Evolutionary conservation across 1,140 invertebrate species (phyloP).

Genomic region (Cephus cinctus): DNA sequence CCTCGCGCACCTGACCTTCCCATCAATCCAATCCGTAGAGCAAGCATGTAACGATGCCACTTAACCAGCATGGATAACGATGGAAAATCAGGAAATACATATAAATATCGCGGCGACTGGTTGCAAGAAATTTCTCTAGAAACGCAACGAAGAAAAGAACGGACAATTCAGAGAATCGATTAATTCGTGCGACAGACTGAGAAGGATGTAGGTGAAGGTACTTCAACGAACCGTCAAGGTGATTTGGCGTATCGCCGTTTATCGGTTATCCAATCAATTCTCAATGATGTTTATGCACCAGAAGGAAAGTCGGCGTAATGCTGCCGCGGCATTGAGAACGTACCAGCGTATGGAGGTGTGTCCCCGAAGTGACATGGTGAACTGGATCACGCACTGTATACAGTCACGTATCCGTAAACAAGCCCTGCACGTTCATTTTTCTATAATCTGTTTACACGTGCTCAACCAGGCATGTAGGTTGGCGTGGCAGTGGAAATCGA

Average conservation of each 20-base stretch:
- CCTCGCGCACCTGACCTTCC: too few species aligned
- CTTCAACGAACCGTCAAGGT: too few species aligned
- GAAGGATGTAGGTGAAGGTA: too few species aligned
- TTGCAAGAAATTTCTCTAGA: slow-evolving; percentile 9
- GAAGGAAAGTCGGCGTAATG: background rate
- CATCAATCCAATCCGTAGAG: too few species aligned
- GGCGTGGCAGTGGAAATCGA: too few species aligned
- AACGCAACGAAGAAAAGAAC: background rate
- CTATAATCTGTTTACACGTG: background rate
- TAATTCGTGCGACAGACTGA: too few species aligned
- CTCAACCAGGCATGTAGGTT: background rate
- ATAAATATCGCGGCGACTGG: slow-evolving; percentile 14
- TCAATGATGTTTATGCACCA: background rate
- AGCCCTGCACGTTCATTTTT: background rate
- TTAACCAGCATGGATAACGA: too few species aligned
- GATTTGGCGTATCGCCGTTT: too few species aligned
- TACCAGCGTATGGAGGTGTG: background rate
- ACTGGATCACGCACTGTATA: background rate
- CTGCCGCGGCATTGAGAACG: background rate
- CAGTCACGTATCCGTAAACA: background rate
- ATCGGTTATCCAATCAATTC: too few species aligned
- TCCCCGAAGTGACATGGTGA: background rate
- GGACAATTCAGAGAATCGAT: too few species aligned
- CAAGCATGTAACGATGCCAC: too few species aligned
- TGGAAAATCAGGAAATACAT: slow-evolving; percentile 21